Conservation (phyloP, 1,140 invertebrate species). For the Temnothorax longispinosus region DNA sequence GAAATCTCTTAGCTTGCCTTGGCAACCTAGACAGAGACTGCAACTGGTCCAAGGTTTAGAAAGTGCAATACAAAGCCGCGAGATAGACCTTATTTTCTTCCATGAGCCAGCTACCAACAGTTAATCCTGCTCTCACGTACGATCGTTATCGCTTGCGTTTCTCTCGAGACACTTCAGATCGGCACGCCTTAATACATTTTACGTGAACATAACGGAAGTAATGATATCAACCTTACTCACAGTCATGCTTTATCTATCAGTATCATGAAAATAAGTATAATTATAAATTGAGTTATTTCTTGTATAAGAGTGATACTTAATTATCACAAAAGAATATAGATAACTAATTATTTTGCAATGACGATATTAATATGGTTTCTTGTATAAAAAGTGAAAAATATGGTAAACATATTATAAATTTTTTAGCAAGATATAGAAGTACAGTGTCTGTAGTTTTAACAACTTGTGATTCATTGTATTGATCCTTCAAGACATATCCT, state of each 20-base stretch:
- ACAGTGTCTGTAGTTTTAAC: neutral
- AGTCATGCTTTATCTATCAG: neutral
- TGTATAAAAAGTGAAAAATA: neutral
- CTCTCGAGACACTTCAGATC: slow-evolving; percentile 4
- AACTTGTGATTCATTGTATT: neutral
- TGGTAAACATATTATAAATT: neutral
- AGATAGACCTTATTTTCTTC: slow-evolving; percentile 43
- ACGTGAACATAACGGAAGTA: neutral
- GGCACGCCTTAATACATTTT: slow-evolving; percentile 24
- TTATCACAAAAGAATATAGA: neutral
- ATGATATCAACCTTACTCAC: neutral
- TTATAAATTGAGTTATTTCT: slow-evolving; percentile 1
- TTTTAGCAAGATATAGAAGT: neutral
- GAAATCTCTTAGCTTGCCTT: neutral
- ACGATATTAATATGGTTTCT: neutral
- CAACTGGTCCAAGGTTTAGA: slow-evolving; percentile 69
- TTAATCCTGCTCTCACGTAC: slow-evolving; percentile 17
- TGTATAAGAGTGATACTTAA: neutral
- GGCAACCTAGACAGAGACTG: neutral
- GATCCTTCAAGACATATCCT: neutral
- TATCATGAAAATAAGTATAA: neutral
- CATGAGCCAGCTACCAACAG: neutral
- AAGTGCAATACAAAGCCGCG: slow-evolving; percentile 44
- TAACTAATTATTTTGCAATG: neutral
- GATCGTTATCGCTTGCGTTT: slow-evolving; percentile 57